Evolutionary conservation across 1,140 invertebrate genomes (phyloP), one percentile per base, ranked within the genome.

Genomic region (Pogonomyrmex californicus): DNA sequence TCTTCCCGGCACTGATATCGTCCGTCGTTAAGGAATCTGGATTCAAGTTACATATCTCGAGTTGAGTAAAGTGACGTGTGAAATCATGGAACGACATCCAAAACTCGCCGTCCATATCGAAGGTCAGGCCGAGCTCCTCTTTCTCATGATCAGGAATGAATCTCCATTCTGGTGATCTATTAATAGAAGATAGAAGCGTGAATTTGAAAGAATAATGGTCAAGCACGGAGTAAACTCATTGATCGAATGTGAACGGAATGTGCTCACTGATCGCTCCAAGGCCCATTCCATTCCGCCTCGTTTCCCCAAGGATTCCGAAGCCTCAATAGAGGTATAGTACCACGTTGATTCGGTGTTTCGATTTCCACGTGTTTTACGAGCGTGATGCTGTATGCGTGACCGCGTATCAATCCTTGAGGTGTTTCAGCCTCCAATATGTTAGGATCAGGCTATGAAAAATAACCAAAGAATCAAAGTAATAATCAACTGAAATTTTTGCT

Each of bases 271-370:
- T 99, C 99, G 94, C 98, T 98, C 99, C 99, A 99, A 0, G 98
- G 96, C 36, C 99, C 99, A 92, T 99, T 99, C 99, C 99, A 99
- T 95, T 99, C 99, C 1, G 97, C 97, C 93, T 99, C 98, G 94
- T 99, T 99, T 30, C 99, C 99, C 99, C 99, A 99, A 1, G 99
- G 99, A 96, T 99, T 99, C 54, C 99, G 96, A 91, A 99, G 96
- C 70, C 99, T 96, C 33, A 99, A 96, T 75, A 99, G 96, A 0
- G 98, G 98, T 90, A 99, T 98, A 95, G 98, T 98, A 23, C 98
- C 98, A 2, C 95, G 94, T 3, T 96, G 96, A 91, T 97, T 97
- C 1, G 98, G 98, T 1, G 98, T 99, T 91, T 97, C 96, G 73
- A 99, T 99, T 93, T 99, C 98, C 49, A 98, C 98, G 91, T 97